Evolutionary conservation across 2,888 invertebrate genomes (phyloP).

Genomic region (Petrophora chlorosata): DNA sequence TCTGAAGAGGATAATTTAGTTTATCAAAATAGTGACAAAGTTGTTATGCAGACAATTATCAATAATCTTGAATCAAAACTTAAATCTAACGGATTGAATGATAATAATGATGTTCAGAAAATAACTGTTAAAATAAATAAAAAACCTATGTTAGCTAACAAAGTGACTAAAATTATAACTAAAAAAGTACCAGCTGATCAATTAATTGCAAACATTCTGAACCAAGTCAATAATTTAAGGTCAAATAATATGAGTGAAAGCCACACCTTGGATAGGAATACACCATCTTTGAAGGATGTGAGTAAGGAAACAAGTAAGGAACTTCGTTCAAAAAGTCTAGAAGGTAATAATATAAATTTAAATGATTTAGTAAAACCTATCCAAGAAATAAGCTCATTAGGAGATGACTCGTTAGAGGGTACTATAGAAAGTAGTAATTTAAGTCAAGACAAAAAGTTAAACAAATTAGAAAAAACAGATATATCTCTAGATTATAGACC

Average conservation of each 20-base stretch:
- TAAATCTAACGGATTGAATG: neutral
- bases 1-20: neutral
- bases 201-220: conserved; percentile 1
- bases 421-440: neutral
- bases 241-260: too few species aligned
- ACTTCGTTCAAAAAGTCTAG: too few species aligned
- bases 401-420: neutral
- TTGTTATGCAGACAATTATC: neutral
- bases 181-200: neutral
- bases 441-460: neutral
- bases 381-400: neutral
- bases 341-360: neutral
- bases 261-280: too few species aligned
- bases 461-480: neutral
- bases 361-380: neutral
- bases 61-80: neutral
- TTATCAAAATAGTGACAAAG: neutral
- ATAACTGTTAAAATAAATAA: neutral
- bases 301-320: too few species aligned
- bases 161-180: conserved; percentile 1
- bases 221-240: conserved; percentile 4
- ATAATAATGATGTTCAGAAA: neutral
- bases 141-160: neutral
- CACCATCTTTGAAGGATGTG: too few species aligned
- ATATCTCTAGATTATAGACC: neutral